Evolutionary conservation across 1,140 invertebrate species (phyloP), one percentile per base, ranked within the genome.

Genomic region (Sycophila sp.): DNA sequence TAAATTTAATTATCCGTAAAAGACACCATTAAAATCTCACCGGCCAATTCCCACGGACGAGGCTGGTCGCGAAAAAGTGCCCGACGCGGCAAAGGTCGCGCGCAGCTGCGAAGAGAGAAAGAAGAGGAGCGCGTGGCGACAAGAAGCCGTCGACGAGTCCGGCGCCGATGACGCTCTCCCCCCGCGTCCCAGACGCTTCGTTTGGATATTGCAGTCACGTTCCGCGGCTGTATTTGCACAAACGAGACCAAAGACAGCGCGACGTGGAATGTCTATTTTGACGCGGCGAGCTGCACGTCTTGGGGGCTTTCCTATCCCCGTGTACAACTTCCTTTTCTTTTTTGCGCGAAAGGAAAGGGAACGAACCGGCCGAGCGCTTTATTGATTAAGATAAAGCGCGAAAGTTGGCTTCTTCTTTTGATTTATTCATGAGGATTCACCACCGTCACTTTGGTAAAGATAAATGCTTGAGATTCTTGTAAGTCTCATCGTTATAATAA

Each of bases 121-220:
- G n/a, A n/a, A n/a, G n/a, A n/a, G n/a, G n/a, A n/a, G n/a, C n/a
- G 6, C 19, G 42, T 22, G 17, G 42, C 40, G 42, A 64, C 30
- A 64, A 64, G 32, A 64, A 64, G 13, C 19, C 30, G 2, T 30
- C 26, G 4, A 19, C 56, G 11, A 38, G 36, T 47, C 22, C 10
- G 17, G 19, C 4, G n/a, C n/a, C 13, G 47, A 51, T 51, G 47
- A 51, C 47, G 47, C 24, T 22, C 24, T 11, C 19, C 7, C 40
- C n/a, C 19, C 13, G 7, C 0, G 1, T 11, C n/a, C n/a, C n/a
- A n/a, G n/a, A n/a, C n/a, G n/a, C n/a, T n/a, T n/a, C n/a, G 30
- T n/a, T 36, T 47, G 15, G 56, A 49, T 3, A 60, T 51, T 68
- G 58, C 65, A 59, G 24, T 30, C 55, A 38, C 66, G 42, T 68